Conservation (phyloP, 2,888 invertebrate genomes). For the Cyaniris semiargus region DNA sequence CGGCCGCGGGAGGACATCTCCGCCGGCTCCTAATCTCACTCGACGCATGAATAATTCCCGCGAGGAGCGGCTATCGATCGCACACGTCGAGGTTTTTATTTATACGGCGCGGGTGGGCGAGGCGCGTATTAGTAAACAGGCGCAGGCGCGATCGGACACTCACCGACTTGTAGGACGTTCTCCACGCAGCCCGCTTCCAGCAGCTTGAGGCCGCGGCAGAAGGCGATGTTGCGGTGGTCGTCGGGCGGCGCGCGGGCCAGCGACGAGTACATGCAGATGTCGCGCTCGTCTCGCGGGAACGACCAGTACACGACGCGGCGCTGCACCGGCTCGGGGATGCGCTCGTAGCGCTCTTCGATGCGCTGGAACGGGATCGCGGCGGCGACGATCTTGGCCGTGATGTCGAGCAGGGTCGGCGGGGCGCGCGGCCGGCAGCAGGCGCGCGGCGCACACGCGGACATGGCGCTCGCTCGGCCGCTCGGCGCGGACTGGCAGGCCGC, state of each 20-base stretch:
- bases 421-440: conserved; percentile 79
- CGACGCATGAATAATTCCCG: conserved; percentile 80
- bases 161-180: conserved; percentile 93
- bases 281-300: conserved; percentile 92
- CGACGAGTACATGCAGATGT: conserved; percentile 94
- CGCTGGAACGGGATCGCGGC: conserved; percentile 92
- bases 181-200: conserved; percentile 91
- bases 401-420: conserved; percentile 89
- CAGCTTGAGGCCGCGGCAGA: conserved; percentile 91
- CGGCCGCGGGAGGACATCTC: conserved; percentile 40
- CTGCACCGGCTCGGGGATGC: conserved; percentile 94
- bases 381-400: conserved; percentile 91
- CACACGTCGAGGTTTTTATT: conserved; percentile 80
- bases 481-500: conserved; percentile 71
- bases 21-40: conserved; percentile 68
- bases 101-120: conserved; percentile 79
- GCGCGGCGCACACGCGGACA: conserved; percentile 78
- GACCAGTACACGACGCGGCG: conserved; percentile 93
- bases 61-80: conserved; percentile 80
- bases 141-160: conserved; percentile 81
- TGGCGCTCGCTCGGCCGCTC: conserved; percentile 78
- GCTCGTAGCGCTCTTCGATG: conserved; percentile 91
- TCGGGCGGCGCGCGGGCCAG: conserved; percentile 82
- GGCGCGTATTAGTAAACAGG: conserved; percentile 81
- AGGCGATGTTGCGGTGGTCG: conserved; percentile 90